Percentiles rank a stretch among this genome's conserved stretches.
Conservation (phyloP, 2,888 invertebrate genomes). For the Apotomis turbidana region DNA sequence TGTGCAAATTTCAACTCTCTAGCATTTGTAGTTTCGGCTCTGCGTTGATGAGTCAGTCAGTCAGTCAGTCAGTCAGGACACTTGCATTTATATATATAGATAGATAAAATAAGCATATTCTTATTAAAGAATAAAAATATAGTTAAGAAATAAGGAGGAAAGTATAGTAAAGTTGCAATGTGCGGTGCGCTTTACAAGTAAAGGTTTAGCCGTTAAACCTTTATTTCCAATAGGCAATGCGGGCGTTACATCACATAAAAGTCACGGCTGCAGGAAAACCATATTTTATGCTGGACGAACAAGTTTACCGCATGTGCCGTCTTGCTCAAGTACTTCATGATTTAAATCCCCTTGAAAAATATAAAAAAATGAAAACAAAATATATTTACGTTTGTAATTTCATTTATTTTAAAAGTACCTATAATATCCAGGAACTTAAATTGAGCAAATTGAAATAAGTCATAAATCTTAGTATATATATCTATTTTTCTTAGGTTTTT, state of each 20-base stretch:
- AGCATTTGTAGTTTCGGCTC: no score
- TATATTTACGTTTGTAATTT: neutral
- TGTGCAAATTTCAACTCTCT: no score
- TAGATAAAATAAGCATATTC: no score
- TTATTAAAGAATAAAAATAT: no score
- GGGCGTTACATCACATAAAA: conserved; percentile 52
- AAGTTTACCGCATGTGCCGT: conserved; percentile 4
- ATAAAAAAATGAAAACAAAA: neutral
- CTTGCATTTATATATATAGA: no score
- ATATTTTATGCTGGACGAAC: conserved; percentile 45
- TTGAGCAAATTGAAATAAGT: conserved; percentile 48
- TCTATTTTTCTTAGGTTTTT: neutral
- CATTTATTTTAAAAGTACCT: neutral
- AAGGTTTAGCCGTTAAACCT: conserved; percentile 40
- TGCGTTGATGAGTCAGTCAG: no score
- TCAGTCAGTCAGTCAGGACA: no score
- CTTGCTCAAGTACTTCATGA: neutral
- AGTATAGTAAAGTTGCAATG: conserved; percentile 15
- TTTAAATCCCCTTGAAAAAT: neutral
- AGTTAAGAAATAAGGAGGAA: neutral
- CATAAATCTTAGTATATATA: no score
- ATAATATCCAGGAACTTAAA: conserved; percentile 52
- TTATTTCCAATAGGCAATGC: conserved; percentile 46
- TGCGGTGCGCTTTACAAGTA: conserved; percentile 24
- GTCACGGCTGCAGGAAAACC: conserved; percentile 48